Base-by-base conservation (phyloP, 2,888 invertebrate genomes). In the Aphelenchoides bicaudatus region DNA sequence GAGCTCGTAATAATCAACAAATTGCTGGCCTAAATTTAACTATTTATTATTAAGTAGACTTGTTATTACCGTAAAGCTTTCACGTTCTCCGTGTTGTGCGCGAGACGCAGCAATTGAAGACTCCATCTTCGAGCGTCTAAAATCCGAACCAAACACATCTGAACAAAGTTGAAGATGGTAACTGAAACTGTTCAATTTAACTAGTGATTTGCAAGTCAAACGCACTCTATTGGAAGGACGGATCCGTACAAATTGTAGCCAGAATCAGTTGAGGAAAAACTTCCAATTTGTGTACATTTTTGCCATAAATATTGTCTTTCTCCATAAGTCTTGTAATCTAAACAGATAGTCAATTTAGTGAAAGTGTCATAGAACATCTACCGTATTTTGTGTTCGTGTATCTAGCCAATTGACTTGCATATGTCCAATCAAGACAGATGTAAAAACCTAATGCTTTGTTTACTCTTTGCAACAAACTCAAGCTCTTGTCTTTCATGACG, bases 231-330 rank as follows among this genome's bases (percentile, higher is more conserved):
- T 19, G 53, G 53, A 55, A 53, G 54, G 27, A 16, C 23, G 8
- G 47, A 25, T 1, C 53, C 53, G 51, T 50, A 53, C 3, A 28
- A 16, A 4, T 25, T 53, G 16, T 10, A 16, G 2, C 47, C 53
- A 25, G 25, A 25, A 28, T 47, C 46, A 6, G 49, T 53, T n/a
- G 53, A 25, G 47, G 39, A 28, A 23, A 51, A 53, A n/a, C 16
- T 50, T 3, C 53, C 53, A n/a, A 53, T n/a, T 39, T 53, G 25
- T n/a, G 49, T 53, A 28, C 53, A 53, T 23, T n/a, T 47, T 6
- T 53, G 53, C 53, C 53, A 53, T 8, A 47, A 23, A 25, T 27
- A 51, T 13, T 21, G 25, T 19, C 53, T 39, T 13, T 50, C 27
- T 19, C 49, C 43, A 25, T 43, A 19, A n/a, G 16, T 43, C 23